Percentiles rank a stretch among this genome's conserved stretches.
Conservation (phyloP, 2,797 vertebrate species). For the Ciconia nigra region DNA sequence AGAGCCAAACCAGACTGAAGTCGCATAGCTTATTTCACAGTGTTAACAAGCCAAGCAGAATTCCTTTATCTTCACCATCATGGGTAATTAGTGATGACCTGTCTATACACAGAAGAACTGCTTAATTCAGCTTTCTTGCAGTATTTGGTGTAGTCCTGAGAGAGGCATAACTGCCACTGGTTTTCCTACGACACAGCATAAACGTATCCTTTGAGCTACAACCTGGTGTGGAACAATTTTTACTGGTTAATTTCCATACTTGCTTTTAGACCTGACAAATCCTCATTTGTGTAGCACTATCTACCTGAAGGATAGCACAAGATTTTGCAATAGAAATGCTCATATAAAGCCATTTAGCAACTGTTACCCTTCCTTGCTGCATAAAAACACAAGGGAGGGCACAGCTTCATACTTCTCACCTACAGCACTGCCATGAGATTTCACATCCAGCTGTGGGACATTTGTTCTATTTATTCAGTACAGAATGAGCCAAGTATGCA, state of each 20-base stretch:
- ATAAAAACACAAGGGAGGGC: not conserved
- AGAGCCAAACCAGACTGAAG: not conserved
- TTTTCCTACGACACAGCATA: not conserved
- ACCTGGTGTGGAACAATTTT: not conserved
- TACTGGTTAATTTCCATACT: not conserved
- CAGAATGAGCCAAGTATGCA: not conserved
- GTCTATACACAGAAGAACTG: constrained; percentile 8
- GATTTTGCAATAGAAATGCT: not conserved
- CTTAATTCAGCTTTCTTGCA: constrained; percentile 43
- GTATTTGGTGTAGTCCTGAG: not conserved
- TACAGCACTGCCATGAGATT: not conserved
- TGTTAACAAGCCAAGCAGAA: constrained; percentile 32
- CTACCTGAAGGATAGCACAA: not conserved
- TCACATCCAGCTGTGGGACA: not conserved
- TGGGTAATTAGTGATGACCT: constrained; percentile 10
- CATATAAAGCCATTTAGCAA: not conserved
- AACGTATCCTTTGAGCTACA: not conserved
- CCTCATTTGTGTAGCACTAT: not conserved
- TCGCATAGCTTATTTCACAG: not conserved
- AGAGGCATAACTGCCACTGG: not conserved
- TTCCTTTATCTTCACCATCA: constrained; percentile 5
- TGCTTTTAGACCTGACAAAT: not conserved
- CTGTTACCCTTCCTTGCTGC: not conserved
- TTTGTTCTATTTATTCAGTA: not conserved
- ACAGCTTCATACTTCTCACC: not conserved